Conservation (phyloP, 2,113 vertebrate species). For the Bos taurus region DNA sequence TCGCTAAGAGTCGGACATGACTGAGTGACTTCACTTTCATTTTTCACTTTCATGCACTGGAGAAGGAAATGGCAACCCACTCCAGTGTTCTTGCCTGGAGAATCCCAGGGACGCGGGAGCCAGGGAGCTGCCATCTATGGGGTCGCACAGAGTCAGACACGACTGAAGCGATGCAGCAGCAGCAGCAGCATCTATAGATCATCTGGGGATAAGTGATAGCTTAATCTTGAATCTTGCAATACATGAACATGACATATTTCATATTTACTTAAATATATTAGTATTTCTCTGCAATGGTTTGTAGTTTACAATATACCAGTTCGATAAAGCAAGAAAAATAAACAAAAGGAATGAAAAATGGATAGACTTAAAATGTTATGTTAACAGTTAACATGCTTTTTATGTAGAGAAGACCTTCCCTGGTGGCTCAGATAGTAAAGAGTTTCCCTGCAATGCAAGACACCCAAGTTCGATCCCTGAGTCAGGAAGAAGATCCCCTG, state of each 20-base stretch:
- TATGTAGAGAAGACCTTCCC: not conserved
- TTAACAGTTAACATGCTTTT: not conserved
- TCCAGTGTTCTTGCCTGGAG: no score
- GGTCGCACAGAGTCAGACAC: no score
- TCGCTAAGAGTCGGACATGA: no score
- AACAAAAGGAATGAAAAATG: not conserved
- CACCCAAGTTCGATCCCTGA: not conserved
- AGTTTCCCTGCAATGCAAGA: not conserved
- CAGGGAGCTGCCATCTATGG: no score
- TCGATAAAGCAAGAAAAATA: not conserved
- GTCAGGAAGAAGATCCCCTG: not conserved
- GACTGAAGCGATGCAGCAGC: no score
- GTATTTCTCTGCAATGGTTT: not conserved
- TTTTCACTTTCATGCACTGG: no score
- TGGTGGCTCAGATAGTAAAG: not conserved
- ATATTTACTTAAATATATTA: not conserved
- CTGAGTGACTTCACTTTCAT: no score
- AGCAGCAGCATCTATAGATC: not conserved
- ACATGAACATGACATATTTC: not conserved
- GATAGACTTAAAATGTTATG: not conserved
- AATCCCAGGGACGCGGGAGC: no score
- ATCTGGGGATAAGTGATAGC: not conserved
- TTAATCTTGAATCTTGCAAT: not conserved
- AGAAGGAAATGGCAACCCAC: no score
- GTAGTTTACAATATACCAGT: not conserved